A percentile compares a stretch with the other conserved stretches of the same genome.
phyloP scores from a whole-genome alignment of 2,113 vertebrate species.

The Loxodonta africana region DNA sequence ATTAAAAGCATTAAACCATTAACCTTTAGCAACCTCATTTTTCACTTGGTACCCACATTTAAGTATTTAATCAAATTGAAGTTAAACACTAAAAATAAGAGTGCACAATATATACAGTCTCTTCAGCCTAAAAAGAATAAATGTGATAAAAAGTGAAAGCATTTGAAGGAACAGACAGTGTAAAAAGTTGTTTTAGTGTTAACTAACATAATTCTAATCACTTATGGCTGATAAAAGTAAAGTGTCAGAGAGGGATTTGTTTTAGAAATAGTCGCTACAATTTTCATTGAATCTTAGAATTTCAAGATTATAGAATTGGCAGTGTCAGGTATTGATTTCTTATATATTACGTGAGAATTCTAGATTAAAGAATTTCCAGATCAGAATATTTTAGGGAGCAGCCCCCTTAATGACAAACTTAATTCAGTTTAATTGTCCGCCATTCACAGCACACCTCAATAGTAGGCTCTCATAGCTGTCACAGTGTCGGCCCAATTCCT shows the following conservation, averaged over 20 bases:
- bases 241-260: neutral
- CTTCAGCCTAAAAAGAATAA: conserved; percentile 83
- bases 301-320: conserved; percentile 31
- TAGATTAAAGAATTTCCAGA: conserved; percentile 47
- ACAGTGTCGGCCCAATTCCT: neutral
- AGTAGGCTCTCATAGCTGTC: neutral
- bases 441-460: neutral
- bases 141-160: conserved; percentile 84
- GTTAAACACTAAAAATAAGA: conserved; percentile 88
- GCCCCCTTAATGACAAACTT: neutral
- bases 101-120: conserved; percentile 85
- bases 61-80: conserved; percentile 89
- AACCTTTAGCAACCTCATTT: conserved; percentile 90
- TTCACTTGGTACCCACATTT: conserved; percentile 88
- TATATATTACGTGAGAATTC: conserved; percentile 17
- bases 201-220: conserved; percentile 25
- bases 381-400: conserved; percentile 28
- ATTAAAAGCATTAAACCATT: conserved; percentile 92
- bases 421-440: neutral
- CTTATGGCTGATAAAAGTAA: neutral
- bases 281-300: conserved; percentile 18
- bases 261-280: conserved; percentile 24
- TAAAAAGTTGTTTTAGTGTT: conserved; percentile 67
- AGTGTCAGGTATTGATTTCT: conserved; percentile 3
- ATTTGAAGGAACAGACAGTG: conserved; percentile 70